Evolutionary conservation across 2,888 invertebrate genomes (phyloP), one percentile per base, ranked within the genome.

Genomic region (Leptopilina syphax): DNA sequence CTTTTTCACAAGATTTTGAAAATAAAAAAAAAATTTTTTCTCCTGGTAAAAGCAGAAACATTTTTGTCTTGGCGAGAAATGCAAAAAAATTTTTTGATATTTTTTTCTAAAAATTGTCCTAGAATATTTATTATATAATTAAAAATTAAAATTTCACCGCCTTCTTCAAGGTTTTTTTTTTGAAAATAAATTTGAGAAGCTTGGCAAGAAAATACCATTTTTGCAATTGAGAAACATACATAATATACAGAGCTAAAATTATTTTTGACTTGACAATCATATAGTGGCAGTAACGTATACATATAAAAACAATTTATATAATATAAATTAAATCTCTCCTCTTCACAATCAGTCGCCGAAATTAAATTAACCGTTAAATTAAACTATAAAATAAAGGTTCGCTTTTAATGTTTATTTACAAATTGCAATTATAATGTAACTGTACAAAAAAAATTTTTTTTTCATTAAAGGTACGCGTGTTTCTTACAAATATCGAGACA

Each of bases 391-490:
- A 34, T n/a, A 13, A 73, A 73, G 18, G 57, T 57, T 34, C 18
- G 57, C 41, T 54, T 73, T n/a, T 67, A 34, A 57, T 27, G n/a
- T 10, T n/a, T 73, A 60, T 73, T 73, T 73, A 73, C 73, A 73
- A 18, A n/a, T 63, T 73, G 54, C 41, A 73, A 54, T 57, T 73
- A 34, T 34, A 60, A 60, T 34, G 57, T 73, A 73, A 57, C 57
- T 73, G 73, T 57, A 57, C 57, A 73, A 57, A 41, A 34, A 34
- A 18, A 44, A 8, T 57, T 73, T 9, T 54, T 13, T 73, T 57
- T 41, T 73, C 18, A 2, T 24, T 50, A 12, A 73, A 57, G 70
- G 70, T 54, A 73, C 57, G 34, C n/a, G 34, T 57, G 73, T 57
- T 73, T 54, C 57, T 57, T 73, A 57, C 3, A 57, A 34, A 57